phyloP scores from a whole-genome alignment of 2,888 invertebrate genomes.

The Ramazzottius varieornatus region DNA sequence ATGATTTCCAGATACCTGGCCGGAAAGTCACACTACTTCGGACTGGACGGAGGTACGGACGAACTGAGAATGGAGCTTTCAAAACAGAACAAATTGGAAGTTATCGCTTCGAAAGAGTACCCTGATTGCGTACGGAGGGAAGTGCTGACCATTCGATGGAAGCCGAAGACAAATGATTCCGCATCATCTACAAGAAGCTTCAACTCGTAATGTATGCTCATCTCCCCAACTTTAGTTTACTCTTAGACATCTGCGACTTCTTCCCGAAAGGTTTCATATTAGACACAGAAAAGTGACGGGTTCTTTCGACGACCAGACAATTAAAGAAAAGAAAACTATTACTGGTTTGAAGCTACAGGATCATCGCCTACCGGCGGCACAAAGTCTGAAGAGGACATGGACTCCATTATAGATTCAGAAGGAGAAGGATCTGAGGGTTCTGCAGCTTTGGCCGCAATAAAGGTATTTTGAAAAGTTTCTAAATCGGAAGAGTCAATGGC shows the following conservation, averaged over 20 bases:
- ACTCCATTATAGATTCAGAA: too few species aligned
- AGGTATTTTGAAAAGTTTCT: not conserved
- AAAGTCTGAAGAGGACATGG: too few species aligned
- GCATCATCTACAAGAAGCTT: too few species aligned
- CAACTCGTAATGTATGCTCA: too few species aligned
- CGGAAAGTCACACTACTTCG: not conserved
- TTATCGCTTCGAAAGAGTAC: not conserved
- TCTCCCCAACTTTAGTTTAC: not conserved
- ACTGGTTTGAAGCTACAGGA: too few species aligned
- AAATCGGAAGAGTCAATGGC: not conserved
- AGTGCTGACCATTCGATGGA: not conserved
- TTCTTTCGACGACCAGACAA: too few species aligned
- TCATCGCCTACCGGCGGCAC: too few species aligned
- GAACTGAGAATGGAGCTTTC: not conserved
- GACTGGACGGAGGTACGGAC: not conserved
- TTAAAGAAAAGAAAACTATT: too few species aligned
- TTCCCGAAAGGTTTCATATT: not conserved
- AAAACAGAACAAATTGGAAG: not conserved
- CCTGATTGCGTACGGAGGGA: not conserved
- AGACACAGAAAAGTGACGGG: not conserved
- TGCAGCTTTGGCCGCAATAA: not conserved
- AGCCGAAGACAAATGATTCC: not conserved
- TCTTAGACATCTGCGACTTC: not conserved
- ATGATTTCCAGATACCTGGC: not conserved
- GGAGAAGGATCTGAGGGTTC: too few species aligned